These are phyloP conservation scores for Camponotus pennsylvanicus DNA, from an alignment of 1,140 invertebrate genomes.

Conservation along the genomic window DNA sequence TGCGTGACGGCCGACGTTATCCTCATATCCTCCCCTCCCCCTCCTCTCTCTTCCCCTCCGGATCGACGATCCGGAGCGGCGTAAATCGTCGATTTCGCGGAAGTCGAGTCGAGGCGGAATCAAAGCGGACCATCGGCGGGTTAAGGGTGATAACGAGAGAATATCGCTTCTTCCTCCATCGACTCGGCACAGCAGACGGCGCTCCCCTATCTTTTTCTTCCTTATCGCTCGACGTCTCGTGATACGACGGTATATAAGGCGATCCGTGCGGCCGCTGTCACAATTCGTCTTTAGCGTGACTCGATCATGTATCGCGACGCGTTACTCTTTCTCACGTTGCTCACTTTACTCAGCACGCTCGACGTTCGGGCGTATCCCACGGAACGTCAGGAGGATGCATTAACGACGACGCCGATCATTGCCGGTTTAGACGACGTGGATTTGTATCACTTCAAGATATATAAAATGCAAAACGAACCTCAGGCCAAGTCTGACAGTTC, in stretches of 20 bases:
- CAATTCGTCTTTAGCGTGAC: background rate
- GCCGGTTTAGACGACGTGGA: background rate
- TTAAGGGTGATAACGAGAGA: constrained; percentile 64
- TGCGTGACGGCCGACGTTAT: constrained; percentile 40
- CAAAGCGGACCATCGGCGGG: constrained; percentile 67
- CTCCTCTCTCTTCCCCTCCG: no score
- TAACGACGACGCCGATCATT: background rate
- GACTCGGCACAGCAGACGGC: background rate
- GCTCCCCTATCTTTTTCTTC: background rate
- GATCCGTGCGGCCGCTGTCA: background rate
- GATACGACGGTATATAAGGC: constrained; percentile 38
- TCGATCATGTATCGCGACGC: constrained; percentile 18
- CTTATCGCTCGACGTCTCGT: constrained; percentile 29
- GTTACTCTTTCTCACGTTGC: background rate
- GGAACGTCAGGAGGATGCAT: background rate
- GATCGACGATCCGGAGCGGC: constrained; percentile 46
- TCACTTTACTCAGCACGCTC: background rate
- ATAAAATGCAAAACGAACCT: no score
- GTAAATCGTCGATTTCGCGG: constrained; percentile 49
- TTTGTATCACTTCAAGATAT: no score
- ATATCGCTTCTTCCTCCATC: background rate
- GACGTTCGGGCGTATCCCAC: background rate
- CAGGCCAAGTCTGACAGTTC: background rate
- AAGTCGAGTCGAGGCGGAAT: constrained; percentile 48
- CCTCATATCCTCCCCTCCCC: background rate